These are phyloP conservation scores for Notothenia coriiceps DNA, from an alignment of 2,113 vertebrate genomes.

Conservation along the genomic window DNA sequence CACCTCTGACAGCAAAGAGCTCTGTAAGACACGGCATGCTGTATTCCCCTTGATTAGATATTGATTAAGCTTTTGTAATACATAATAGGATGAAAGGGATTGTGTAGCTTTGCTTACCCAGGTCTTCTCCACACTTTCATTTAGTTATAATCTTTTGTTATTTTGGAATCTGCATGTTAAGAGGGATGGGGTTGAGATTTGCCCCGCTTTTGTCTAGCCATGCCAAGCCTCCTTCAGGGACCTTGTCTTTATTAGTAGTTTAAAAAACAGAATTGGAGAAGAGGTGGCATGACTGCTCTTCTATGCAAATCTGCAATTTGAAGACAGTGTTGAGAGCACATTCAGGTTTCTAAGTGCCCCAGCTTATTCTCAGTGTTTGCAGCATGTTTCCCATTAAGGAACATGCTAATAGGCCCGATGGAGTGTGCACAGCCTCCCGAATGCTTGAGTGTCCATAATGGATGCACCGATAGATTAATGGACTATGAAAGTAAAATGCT, in stretches of 20 bases:
- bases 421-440: constrained; percentile 61
- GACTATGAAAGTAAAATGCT: constrained; percentile 75
- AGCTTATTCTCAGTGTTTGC: constrained; percentile 52
- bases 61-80: constrained; percentile 89
- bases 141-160: constrained; percentile 82
- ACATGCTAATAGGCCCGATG: constrained; percentile 67
- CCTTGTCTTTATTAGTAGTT: neutral
- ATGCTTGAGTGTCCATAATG: constrained; percentile 76
- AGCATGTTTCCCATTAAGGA: constrained; percentile 67
- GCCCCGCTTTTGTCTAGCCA: constrained; percentile 47
- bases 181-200: constrained; percentile 63
- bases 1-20: constrained; percentile 85
- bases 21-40: constrained; percentile 80
- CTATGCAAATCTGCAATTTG: constrained; percentile 54
- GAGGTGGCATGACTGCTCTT: constrained; percentile 15
- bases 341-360: constrained; percentile 34
- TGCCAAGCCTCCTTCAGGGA: constrained; percentile 43
- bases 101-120: constrained; percentile 78
- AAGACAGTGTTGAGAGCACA: constrained; percentile 51
- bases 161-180: constrained; percentile 81
- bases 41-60: constrained; percentile 87
- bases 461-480: constrained; percentile 77
- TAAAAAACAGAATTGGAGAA: constrained; percentile 13
- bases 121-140: constrained; percentile 79
- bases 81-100: constrained; percentile 86